Conservation (phyloP, 1,140 invertebrate species). For the Dreissena rostriformis region DNA sequence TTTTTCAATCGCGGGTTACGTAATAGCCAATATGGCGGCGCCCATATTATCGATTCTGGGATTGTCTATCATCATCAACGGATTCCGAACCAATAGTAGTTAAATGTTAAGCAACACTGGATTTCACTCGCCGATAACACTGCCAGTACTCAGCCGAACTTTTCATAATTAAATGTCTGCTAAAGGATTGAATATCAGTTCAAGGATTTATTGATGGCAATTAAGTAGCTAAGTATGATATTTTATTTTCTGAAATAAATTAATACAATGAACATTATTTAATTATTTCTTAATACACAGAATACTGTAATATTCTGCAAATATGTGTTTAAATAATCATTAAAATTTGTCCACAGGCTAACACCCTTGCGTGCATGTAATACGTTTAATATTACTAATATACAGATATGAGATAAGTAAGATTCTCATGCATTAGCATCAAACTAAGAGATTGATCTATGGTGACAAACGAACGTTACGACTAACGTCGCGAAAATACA, state of each 20-base stretch:
- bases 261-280: neutral
- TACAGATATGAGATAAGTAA: too few relatives aligned
- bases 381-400: too few relatives aligned
- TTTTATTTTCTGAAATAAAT: neutral
- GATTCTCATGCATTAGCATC: too few relatives aligned
- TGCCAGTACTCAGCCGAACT: constrained; percentile 9
- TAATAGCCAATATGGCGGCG: too few relatives aligned
- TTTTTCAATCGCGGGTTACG: too few relatives aligned
- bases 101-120: constrained; percentile 41
- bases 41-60: too few relatives aligned
- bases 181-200: neutral
- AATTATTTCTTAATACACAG: neutral
- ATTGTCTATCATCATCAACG: neutral
- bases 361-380: too few relatives aligned
- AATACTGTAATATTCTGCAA: neutral
- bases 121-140: constrained; percentile 29
- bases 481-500: constrained; percentile 1
- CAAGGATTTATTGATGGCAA: neutral
- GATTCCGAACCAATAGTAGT: constrained; percentile 22
- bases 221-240: neutral
- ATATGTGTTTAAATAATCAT: neutral
- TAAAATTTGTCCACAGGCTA: too few relatives aligned
- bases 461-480: neutral
- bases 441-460: too few relatives aligned
- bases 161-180: constrained; percentile 36